These are phyloP conservation scores for Delphinapterus leucas DNA, from an alignment of 2,113 vertebrate genomes.

Conservation along the genomic window DNA sequence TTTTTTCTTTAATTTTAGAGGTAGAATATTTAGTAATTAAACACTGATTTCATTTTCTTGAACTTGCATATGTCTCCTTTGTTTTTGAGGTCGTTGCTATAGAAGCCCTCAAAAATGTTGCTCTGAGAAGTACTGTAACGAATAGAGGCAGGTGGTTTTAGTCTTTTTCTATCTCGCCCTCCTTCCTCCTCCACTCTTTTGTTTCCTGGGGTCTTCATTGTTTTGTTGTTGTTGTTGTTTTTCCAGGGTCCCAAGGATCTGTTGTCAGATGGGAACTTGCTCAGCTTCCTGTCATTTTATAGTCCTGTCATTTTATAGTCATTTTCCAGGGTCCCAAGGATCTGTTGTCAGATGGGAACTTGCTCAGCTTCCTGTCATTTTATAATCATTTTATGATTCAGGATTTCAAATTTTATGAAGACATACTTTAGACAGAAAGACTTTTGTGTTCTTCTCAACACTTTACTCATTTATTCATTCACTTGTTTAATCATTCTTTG, in stretches of 20 bases:
- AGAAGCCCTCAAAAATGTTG: slow-evolving; percentile 61
- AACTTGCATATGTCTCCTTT: slow-evolving; percentile 67
- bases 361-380: not conserved
- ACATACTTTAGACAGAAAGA: not conserved
- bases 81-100: slow-evolving; percentile 43
- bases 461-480: not conserved
- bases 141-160: not conserved
- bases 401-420: not conserved
- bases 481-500: not conserved
- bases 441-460: not conserved
- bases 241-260: not conserved
- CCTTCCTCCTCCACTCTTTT: not conserved
- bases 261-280: not conserved
- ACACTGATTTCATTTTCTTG: slow-evolving; percentile 82
- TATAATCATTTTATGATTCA: not conserved
- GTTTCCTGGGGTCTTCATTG: not conserved
- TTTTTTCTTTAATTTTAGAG: slow-evolving; percentile 84
- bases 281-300: not conserved
- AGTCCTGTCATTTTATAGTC: not conserved
- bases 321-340: not conserved
- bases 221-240: not conserved
- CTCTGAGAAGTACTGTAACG: not conserved
- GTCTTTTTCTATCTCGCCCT: not conserved
- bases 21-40: slow-evolving; percentile 87
- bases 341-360: not conserved